Evolutionary conservation across 2,888 invertebrate genomes (phyloP), one percentile per base, ranked within the genome.

Genomic region (Ligdia adustata): DNA sequence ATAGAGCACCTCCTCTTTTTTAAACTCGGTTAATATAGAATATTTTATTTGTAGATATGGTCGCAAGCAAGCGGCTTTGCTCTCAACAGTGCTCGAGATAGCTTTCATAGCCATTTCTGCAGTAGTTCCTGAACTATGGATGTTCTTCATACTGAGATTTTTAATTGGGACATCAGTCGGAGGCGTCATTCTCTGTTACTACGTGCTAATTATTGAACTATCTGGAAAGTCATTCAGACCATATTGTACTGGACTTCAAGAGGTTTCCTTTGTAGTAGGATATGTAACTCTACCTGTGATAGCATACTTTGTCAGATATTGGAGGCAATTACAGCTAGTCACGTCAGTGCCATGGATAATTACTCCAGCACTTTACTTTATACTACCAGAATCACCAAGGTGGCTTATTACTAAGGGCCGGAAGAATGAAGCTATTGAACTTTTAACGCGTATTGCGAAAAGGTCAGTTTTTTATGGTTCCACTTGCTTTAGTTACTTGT

Each of bases 351-450:
- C 88, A 0, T 92, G 92, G 73, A 64, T 83, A 4, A 55, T 93
- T 20, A 85, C 94, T 3, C 73, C 93, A 24, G 75, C 90, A 0
- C 94, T 93, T 56, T 93, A 92, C 64, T 94, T 93, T 92, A 66
- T 95, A 4, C 81, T 95, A 41, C 95, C 95, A 0, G 96, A 96
- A 81, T 95, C 95, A 1, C 95, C 96, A 0, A 90, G 96, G 41
- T 96, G 95, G 95, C 82, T 96, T 5, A 90, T 95, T 28, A 93
- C 94, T 5, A 91, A 92, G 1, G 95, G 94, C 0, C 91, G 89
- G 51, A 89, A 91, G 41, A 92, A 92, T 15, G 85, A 92, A 58
- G 93, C 95, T 0, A 83, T 93, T 2, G 70, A 80, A 18, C 78
- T 95, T 0, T 76, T 96, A n/a, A 91, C 92, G 38, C 87, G 89